Evolutionary conservation across 2,888 invertebrate species (phyloP).

Genomic region (Cerceris ruficornis): DNA sequence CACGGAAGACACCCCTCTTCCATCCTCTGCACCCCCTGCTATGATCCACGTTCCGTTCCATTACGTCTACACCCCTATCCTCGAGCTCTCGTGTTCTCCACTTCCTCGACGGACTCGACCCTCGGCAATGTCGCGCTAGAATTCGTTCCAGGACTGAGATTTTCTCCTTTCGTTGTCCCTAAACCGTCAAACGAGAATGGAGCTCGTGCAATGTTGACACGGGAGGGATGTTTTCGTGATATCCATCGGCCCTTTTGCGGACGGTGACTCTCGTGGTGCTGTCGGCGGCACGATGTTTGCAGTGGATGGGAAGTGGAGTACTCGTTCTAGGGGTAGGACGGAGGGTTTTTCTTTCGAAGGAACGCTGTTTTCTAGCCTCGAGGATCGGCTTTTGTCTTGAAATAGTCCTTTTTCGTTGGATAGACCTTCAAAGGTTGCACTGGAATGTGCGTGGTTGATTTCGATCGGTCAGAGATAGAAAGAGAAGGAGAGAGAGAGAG

Average conservation of each 20-base stretch:
- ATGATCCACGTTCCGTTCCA: slow-evolving; percentile 24
- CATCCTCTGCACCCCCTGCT: neutral
- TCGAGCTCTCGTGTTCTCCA: neutral
- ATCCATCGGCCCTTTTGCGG: neutral
- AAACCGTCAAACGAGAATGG: neutral
- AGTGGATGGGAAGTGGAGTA: neutral
- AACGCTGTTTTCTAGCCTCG: too few relatives aligned
- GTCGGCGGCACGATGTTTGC: neutral
- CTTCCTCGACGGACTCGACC: neutral
- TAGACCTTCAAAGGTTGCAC: too few relatives aligned
- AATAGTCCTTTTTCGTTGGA: too few relatives aligned
- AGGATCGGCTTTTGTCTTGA: too few relatives aligned
- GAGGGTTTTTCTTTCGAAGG: neutral
- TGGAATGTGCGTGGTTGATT: too few relatives aligned
- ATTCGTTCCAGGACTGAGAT: neutral
- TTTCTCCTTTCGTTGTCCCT: slow-evolving; percentile 3
- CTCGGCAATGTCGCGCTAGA: neutral
- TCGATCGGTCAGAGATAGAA: too few relatives aligned
- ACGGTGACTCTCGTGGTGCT: neutral
- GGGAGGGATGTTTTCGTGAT: too few relatives aligned
- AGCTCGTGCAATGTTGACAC: neutral
- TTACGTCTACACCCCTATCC: slow-evolving; percentile 5
- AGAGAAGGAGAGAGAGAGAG: too few relatives aligned
- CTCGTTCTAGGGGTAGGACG: neutral
- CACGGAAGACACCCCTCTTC: slow-evolving; percentile 28